These are phyloP conservation scores for Xenopus petersii DNA, from an alignment of 2,797 vertebrate genomes.

Conservation along the genomic window DNA sequence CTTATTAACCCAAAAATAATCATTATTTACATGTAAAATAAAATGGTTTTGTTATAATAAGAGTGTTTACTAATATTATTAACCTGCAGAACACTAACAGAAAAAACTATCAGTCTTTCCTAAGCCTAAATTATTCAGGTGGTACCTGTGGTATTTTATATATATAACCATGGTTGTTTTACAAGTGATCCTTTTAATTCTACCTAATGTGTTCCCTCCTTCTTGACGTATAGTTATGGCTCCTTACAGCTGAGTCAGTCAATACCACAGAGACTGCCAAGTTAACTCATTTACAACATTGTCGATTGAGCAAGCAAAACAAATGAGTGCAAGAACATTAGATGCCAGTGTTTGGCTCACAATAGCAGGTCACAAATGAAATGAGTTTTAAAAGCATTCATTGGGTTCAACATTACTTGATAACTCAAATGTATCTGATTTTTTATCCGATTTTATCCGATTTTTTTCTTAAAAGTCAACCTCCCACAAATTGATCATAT, in stretches of 20 bases:
- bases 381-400: conserved; percentile 28
- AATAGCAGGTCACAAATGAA: background rate
- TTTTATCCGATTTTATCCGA: too few species aligned
- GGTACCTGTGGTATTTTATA: background rate
- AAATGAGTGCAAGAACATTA: conserved; percentile 13
- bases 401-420: background rate
- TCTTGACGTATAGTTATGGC: background rate
- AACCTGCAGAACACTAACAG: too few species aligned
- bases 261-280: conserved; percentile 15
- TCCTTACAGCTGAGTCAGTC: background rate
- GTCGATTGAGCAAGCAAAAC: conserved; percentile 19
- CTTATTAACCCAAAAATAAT: too few species aligned
- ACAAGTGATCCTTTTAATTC: background rate
- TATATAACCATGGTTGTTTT: background rate
- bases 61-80: too few species aligned
- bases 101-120: too few species aligned
- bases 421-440: too few species aligned
- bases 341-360: conserved; percentile 5
- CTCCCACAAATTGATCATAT: too few species aligned
- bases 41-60: too few species aligned
- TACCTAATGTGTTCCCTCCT: background rate
- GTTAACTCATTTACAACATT: conserved; percentile 2
- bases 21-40: too few species aligned
- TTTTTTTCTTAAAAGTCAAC: too few species aligned
- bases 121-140: too few species aligned